A percentile compares a stretch with the other conserved stretches of the same genome.
Conservation (phyloP, 2,888 invertebrate genomes). For the Agrilus biguttatus region DNA sequence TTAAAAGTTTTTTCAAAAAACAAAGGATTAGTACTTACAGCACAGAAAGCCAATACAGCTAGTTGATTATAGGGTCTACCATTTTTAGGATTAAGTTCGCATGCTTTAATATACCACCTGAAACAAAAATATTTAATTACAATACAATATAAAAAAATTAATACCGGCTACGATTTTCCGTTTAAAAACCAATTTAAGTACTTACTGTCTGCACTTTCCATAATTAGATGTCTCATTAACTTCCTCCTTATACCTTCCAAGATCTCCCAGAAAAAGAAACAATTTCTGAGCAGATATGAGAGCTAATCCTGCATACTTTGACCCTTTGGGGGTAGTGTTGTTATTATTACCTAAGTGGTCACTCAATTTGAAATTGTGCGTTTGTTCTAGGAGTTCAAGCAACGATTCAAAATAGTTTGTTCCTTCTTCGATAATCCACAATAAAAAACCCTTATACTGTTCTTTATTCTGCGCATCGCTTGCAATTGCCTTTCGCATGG, state of each 20-base stretch:
- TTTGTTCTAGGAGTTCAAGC: constrained; percentile 55
- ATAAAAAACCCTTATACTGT: constrained; percentile 48
- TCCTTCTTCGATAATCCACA: constrained; percentile 65
- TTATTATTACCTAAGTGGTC: constrained; percentile 45
- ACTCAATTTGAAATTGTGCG: constrained; percentile 58
- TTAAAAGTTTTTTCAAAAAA: background rate
- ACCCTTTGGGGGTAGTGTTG: constrained; percentile 44
- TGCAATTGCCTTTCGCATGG: constrained; percentile 53
- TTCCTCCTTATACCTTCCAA: constrained; percentile 81
- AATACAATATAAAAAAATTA: constrained; percentile 3
- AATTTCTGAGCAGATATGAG: constrained; percentile 78
- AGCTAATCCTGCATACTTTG: constrained; percentile 56
- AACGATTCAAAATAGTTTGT: constrained; percentile 63
- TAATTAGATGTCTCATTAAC: constrained; percentile 69
- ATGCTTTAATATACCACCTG: constrained; percentile 84
- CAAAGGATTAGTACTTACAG: constrained; percentile 38
- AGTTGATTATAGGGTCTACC: constrained; percentile 91
- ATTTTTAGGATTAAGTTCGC: constrained; percentile 87
- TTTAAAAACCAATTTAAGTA: constrained; percentile 12
- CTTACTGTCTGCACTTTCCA: constrained; percentile 57
- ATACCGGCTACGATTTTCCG: background rate
- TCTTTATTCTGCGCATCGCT: constrained; percentile 47
- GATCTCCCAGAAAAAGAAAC: constrained; percentile 80
- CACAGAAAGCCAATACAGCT: constrained; percentile 74
- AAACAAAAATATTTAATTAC: constrained; percentile 13